Evolutionary conservation across 2,797 vertebrate species (phyloP).

Genomic region (Gephyroberyx darwinii): DNA sequence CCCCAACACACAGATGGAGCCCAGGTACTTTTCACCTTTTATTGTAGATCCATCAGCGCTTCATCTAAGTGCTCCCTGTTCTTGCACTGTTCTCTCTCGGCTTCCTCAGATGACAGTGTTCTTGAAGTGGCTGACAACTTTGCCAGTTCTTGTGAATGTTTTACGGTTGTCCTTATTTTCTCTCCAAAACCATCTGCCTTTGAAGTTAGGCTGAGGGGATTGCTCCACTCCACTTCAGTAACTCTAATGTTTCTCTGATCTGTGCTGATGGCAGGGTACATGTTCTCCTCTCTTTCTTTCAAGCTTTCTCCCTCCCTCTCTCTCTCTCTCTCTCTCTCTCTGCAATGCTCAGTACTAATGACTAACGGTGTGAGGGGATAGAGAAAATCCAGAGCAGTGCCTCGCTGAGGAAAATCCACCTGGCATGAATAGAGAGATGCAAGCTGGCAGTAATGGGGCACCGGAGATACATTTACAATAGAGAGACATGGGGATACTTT

Average conservation of each 20-base stretch:
- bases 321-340: conserved; percentile 21
- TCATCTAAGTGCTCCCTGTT: conserved; percentile 8
- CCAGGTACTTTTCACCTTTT: conserved; percentile 24
- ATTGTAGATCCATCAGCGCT: conserved; percentile 11
- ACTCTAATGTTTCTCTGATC: conserved; percentile 75
- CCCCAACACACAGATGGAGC: not conserved
- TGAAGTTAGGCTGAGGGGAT: conserved; percentile 77
- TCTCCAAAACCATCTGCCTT: conserved; percentile 64
- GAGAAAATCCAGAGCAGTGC: conserved; percentile 5
- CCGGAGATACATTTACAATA: not conserved
- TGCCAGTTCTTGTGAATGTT: conserved; percentile 72
- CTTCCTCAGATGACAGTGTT: conserved; percentile 55
- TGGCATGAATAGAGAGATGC: conserved; percentile 13
- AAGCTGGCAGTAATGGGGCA: conserved; percentile 7
- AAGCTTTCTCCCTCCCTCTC: not conserved
- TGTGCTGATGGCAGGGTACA: conserved; percentile 64
- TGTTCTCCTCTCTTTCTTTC: conserved; percentile 23
- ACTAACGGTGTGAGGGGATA: conserved; percentile 39
- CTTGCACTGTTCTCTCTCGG: not conserved
- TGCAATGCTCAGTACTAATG: conserved; percentile 33
- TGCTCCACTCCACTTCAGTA: conserved; percentile 70
- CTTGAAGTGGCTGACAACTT: conserved; percentile 56
- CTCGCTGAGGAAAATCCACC: conserved; percentile 44
- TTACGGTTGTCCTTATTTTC: conserved; percentile 73
- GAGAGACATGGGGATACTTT: not conserved